phyloP scores from a whole-genome alignment of 1,140 invertebrate genomes.

The Cydia pomonella region DNA sequence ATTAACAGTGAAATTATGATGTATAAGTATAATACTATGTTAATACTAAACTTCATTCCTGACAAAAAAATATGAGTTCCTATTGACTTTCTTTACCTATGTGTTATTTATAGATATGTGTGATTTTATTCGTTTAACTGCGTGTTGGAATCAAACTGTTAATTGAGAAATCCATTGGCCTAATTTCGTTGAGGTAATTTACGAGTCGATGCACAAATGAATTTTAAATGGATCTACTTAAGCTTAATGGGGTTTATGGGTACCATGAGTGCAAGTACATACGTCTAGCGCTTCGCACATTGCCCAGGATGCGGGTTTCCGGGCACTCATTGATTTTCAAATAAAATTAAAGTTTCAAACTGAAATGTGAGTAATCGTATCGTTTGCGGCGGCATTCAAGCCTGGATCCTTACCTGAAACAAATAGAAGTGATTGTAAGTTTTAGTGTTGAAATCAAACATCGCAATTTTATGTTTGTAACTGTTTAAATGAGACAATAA shows the following conservation, averaged over 20 bases:
- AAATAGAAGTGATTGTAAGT: conserved; percentile 37
- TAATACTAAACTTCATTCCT: background rate
- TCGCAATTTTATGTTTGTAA: conserved; percentile 7
- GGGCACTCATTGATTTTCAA: background rate
- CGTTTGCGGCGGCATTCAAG: background rate
- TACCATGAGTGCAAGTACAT: conserved; percentile 1
- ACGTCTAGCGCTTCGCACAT: background rate
- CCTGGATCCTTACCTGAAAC: conserved; percentile 45
- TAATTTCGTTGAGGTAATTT: conserved; percentile 2
- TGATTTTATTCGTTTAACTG: background rate
- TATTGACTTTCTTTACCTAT: no score
- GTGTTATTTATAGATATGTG: background rate
- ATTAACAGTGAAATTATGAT: no score
- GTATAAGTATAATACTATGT: no score
- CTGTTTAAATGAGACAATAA: conserved; percentile 22
- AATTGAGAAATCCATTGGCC: conserved; percentile 1
- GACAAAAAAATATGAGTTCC: no score
- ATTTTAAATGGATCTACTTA: conserved; percentile 11
- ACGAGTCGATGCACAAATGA: background rate
- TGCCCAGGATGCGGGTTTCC: conserved; percentile 24
- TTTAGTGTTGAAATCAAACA: background rate
- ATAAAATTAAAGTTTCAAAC: background rate
- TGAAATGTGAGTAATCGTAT: background rate
- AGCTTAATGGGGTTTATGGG: conserved; percentile 14
- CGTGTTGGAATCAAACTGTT: background rate